phyloP scores from a whole-genome alignment of 2,113 vertebrate genomes.

The Gallinago media region DNA sequence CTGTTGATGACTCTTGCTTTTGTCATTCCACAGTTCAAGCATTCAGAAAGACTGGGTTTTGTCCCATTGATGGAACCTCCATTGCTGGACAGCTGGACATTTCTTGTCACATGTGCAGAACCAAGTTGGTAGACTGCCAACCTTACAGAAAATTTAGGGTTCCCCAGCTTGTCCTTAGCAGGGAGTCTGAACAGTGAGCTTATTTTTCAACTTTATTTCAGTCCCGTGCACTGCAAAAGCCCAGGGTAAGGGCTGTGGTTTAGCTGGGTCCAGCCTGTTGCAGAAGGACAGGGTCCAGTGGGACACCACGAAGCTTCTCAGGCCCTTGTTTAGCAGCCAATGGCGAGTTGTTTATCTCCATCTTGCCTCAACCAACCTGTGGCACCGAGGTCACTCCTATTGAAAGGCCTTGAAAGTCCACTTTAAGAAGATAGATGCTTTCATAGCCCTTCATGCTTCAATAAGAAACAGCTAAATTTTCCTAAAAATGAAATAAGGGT shows the following conservation, averaged over 20 bases:
- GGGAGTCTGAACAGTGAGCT: accelerated
- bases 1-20: not conserved
- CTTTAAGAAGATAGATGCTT: not conserved
- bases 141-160: not conserved
- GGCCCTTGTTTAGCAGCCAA: not conserved
- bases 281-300: no score
- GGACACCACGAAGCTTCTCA: not conserved
- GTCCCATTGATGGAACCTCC: accelerated
- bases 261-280: not conserved
- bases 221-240: accelerated
- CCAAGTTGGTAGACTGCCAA: not conserved
- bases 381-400: not conserved
- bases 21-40: not conserved
- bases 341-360: not conserved
- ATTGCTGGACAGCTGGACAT: accelerated
- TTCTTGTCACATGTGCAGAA: not conserved
- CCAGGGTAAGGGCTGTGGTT: not conserved
- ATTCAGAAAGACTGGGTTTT: not conserved
- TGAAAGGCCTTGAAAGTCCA: not conserved
- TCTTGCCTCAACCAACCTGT: not conserved
- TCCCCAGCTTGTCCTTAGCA: not conserved
- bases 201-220: not conserved
- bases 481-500: not conserved
- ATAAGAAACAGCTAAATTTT: not conserved
- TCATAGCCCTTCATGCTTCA: not conserved